Evolutionary conservation across 92 coral and sea anemone species (phyloP).

Genomic region (Diadumene lineata): DNA sequence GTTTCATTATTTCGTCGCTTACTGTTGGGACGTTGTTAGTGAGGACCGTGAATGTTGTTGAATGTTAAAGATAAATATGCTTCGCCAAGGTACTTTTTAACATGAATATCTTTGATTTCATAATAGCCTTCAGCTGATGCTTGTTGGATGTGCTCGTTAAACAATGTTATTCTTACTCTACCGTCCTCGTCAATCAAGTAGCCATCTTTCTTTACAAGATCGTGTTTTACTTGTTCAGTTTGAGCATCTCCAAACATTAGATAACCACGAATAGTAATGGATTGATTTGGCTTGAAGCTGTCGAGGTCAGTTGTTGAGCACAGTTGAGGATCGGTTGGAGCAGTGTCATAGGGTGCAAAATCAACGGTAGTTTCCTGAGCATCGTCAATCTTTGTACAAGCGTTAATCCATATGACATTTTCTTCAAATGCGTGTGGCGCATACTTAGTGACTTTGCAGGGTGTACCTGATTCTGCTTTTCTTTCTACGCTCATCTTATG

Average conservation of each 20-base stretch:
- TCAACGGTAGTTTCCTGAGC: conserved; percentile 24
- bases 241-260: conserved; percentile 21
- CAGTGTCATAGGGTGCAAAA: neutral
- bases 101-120: conserved; percentile 13
- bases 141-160: conserved; percentile 18
- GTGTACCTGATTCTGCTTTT: conserved; percentile 28
- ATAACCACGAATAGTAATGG: conserved; percentile 14
- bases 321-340: conserved; percentile 14
- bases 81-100: conserved; percentile 14
- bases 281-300: conserved; percentile 20
- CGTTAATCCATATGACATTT: conserved; percentile 35
- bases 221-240: conserved; percentile 9
- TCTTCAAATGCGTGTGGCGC: conserved; percentile 28
- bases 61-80: conserved; percentile 8
- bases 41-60: conserved; percentile 38
- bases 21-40: conserved; percentile 25
- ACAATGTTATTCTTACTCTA: conserved; percentile 14
- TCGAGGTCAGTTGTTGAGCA: conserved; percentile 24
- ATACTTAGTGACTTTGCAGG: conserved; percentile 36
- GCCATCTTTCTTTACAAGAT: conserved; percentile 22
- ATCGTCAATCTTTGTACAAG: conserved; percentile 30
- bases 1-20: conserved; percentile 21
- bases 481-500: conserved; percentile 35
- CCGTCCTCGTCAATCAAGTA: conserved; percentile 24
- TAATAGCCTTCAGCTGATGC: conserved; percentile 9